Conservation (phyloP, 2,888 invertebrate species). For the Chloromyia formosa region DNA sequence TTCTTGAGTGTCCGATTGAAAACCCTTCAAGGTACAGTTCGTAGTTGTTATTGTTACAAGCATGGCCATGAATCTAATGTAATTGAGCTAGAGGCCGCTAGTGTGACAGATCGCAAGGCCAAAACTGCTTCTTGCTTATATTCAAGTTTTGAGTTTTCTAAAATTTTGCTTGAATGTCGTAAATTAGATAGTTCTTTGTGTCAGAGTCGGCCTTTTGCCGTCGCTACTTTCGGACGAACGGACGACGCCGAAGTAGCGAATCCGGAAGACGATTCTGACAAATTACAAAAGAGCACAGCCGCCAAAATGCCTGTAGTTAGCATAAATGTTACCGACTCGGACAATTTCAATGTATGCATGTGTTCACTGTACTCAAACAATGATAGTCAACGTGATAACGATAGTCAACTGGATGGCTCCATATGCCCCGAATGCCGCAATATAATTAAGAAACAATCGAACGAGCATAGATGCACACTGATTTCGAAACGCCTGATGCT, state of each 20-base stretch:
- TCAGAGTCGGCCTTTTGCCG: constrained; percentile 44
- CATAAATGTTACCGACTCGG: constrained; percentile 67
- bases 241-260: not conserved
- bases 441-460: constrained; percentile 57
- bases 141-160: constrained; percentile 53
- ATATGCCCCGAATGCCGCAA: constrained; percentile 60
- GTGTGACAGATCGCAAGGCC: constrained; percentile 59
- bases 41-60: constrained; percentile 69
- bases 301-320: constrained; percentile 56
- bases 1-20: constrained; percentile 77
- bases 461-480: constrained; percentile 58
- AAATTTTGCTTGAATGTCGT: constrained; percentile 54
- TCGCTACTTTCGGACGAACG: too few relatives aligned
- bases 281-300: constrained; percentile 9
- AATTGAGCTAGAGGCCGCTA: constrained; percentile 47
- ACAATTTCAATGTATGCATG: constrained; percentile 61
- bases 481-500: constrained; percentile 59
- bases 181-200: constrained; percentile 52
- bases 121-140: constrained; percentile 53
- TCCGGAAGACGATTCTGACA: constrained; percentile 1
- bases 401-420: constrained; percentile 49
- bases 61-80: constrained; percentile 51
- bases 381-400: constrained; percentile 26
- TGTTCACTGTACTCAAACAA: constrained; percentile 53
- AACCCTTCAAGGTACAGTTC: constrained; percentile 79